Evolutionary conservation across 2,113 vertebrate species (phyloP).

Genomic region (Stictonetta naevosa): DNA sequence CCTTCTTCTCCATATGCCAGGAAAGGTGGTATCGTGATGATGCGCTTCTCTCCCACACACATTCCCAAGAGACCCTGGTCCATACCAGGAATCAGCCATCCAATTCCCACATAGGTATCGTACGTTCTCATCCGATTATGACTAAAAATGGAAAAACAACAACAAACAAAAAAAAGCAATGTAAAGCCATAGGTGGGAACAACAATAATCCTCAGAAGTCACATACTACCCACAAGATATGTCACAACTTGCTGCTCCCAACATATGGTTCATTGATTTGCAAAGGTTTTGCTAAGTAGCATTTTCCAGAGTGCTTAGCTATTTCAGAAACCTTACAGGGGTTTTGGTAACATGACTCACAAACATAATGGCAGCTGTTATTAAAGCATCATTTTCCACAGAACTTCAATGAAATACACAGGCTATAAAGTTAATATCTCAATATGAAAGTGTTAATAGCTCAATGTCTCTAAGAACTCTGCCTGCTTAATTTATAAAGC

Average conservation of each 20-base stretch:
- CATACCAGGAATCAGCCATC: constrained; percentile 98
- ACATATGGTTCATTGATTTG: background rate
- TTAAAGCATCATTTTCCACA: background rate
- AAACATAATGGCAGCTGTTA: background rate
- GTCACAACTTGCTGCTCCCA: background rate
- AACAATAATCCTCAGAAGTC: background rate
- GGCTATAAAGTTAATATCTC: background rate
- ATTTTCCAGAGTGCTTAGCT: background rate
- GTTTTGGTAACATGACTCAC: background rate
- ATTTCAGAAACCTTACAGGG: background rate
- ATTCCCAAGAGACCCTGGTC: constrained; percentile 96
- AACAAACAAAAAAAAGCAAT: background rate
- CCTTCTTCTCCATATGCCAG: constrained; percentile 95
- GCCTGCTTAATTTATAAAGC: background rate
- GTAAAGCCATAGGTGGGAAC: background rate
- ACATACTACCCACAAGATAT: background rate
- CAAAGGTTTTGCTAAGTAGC: background rate
- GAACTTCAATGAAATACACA: background rate
- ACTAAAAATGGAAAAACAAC: constrained; percentile 67
- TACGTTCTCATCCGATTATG: constrained; percentile 96
- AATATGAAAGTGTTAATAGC: background rate
- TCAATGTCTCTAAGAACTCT: background rate
- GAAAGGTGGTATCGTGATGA: constrained; percentile 92
- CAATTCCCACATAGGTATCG: constrained; percentile 96
- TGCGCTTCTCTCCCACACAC: constrained; percentile 93